Conservation (phyloP, 2,888 invertebrate species). For the Parnassius smintheus region DNA sequence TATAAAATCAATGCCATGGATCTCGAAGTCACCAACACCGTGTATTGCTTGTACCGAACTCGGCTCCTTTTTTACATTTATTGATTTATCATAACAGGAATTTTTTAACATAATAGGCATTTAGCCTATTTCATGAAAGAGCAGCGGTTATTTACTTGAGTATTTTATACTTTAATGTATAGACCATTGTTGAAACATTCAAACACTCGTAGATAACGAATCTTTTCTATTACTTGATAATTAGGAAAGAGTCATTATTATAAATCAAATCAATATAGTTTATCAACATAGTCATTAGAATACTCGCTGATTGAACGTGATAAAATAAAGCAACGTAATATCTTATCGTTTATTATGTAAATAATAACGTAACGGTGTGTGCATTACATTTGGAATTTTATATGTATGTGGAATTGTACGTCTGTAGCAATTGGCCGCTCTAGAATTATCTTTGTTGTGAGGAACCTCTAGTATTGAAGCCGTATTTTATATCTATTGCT, state of each 20-base stretch:
- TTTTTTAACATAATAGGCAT: too few relatives aligned
- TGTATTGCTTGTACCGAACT: too few relatives aligned
- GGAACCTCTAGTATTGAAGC: conserved; percentile 8
- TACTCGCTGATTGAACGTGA: not conserved
- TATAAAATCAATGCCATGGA: too few relatives aligned
- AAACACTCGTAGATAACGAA: too few relatives aligned
- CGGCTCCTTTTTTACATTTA: too few relatives aligned
- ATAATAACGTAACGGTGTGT: conserved; percentile 5
- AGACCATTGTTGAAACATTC: too few relatives aligned
- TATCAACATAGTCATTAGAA: not conserved
- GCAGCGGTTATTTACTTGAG: too few relatives aligned
- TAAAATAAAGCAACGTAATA: not conserved
- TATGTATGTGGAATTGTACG: conserved; percentile 5
- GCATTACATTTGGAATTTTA: conserved; percentile 7
- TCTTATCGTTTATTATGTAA: conserved; percentile 13
- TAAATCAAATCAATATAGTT: not conserved
- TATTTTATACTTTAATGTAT: too few relatives aligned
- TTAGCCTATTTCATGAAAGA: too few relatives aligned
- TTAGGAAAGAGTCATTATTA: not conserved
- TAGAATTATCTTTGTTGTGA: not conserved
- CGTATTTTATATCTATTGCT: conserved; percentile 3
- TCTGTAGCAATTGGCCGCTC: not conserved
- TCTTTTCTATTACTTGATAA: not conserved
- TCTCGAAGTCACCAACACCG: too few relatives aligned
- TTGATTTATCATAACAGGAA: too few relatives aligned